A percentile compares a stretch with the other conserved stretches of the same genome.
Evolutionary conservation across 2,113 vertebrate genomes (phyloP).

Genomic region (Phocoena sinus): DNA sequence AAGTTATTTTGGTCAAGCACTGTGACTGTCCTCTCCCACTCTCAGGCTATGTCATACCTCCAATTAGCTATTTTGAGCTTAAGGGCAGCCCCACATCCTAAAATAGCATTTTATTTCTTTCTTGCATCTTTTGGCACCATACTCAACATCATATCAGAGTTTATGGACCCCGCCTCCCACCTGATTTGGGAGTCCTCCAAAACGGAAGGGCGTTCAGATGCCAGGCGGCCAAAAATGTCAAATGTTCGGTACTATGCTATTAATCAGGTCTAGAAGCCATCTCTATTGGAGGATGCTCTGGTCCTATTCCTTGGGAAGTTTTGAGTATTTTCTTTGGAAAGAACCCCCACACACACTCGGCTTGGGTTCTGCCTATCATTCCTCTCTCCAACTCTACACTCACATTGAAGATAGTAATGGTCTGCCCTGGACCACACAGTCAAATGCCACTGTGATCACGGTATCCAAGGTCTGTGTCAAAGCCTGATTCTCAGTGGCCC

Average conservation of each 20-base stretch:
- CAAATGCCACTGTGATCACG: background rate
- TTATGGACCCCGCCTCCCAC: background rate
- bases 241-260: background rate
- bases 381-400: background rate
- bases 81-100: constrained; percentile 1
- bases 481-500: background rate
- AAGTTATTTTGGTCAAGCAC: constrained; percentile 38
- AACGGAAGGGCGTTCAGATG: constrained; percentile 23
- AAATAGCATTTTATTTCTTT: constrained; percentile 30
- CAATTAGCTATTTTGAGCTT: constrained; percentile 16
- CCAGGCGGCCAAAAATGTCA: constrained; percentile 13
- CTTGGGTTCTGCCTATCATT: background rate
- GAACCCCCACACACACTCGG: background rate
- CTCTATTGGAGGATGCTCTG: background rate
- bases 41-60: background rate
- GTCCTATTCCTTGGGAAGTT: background rate
- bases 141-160: constrained; percentile 1
- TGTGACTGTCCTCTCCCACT: background rate
- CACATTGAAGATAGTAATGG: background rate
- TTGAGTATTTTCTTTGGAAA: background rate
- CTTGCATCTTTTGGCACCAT: constrained; percentile 2
- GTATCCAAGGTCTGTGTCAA: background rate
- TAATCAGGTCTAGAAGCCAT: constrained; percentile 20
- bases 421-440: background rate
- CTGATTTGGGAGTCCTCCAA: constrained; percentile 41